Base-by-base conservation (phyloP, 2,113 vertebrate species). In the Sylvicapra grimmia region DNA sequence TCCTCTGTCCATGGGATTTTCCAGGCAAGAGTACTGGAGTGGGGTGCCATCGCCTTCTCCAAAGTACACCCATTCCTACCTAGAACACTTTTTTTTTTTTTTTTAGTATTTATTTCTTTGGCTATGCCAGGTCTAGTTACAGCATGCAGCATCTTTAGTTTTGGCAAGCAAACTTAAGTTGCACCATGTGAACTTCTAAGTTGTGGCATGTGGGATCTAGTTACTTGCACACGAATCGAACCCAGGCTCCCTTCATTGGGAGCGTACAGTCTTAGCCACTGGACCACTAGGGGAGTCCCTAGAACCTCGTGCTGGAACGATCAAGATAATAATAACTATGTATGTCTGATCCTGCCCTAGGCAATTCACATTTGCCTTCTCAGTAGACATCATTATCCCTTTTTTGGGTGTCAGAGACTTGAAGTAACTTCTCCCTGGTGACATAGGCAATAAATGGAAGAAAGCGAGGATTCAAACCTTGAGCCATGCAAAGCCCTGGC, bases 381-480 rank as follows among this genome's bases (percentile, higher is more conserved):
- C 40, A 72, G n/a, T 49, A 77, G 40, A 15, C 9, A 54, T 72
- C 82, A 56, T 85, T 86, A 77, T 63, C 59, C 53, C 65, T 82
- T 82, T 54, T 75, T 90, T 19, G 33, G 80, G 89, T 91, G 82
- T 95, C 91, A 97, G 27, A 31, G 84, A 63, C 59, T 94, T 85
- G 31, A 87, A 90, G 58, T 61, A 75, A 90, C 53, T 87, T 94
- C 83, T 83, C 77, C 51, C 63, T 72, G 79, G 85, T 87, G 61
- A 96, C 59, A 95, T 1, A 56, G 47, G 91, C 89, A 89, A 59
- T 85, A 93, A 80, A 40, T 8, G 59, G 31, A 65, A 96, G 47
- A 95, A 47, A 88, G 65, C 31, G 49, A 40, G 54, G 77, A 94
- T 87, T 90, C 88, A 72, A 95, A 82, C 19, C 47, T 63, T 51